Percentiles rank a stretch among this genome's conserved stretches.
phyloP scores from a whole-genome alignment of 2,797 vertebrate species.

The Ceryle rudis region DNA sequence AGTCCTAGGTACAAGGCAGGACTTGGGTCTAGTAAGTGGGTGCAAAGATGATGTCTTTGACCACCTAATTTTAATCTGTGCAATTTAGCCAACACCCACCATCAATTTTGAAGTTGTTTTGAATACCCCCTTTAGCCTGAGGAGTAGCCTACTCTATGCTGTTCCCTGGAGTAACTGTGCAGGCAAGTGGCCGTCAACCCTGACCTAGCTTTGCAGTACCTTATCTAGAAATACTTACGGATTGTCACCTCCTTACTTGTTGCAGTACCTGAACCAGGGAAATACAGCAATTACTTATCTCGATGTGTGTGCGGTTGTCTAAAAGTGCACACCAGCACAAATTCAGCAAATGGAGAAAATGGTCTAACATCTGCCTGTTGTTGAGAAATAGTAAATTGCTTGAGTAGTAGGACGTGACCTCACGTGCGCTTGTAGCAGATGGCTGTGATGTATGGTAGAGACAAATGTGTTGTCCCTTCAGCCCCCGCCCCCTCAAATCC shows the following conservation, averaged over 20 bases:
- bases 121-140: neutral
- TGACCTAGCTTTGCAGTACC: neutral
- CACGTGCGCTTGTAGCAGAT: neutral
- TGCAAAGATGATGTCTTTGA: neutral
- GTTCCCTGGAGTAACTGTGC: neutral
- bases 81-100: neutral
- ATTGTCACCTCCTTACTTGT: neutral
- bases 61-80: neutral
- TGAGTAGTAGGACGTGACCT: neutral
- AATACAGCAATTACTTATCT: accelerated
- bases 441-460: neutral
- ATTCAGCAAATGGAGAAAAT: neutral
- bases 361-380: neutral
- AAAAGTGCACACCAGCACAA: neutral
- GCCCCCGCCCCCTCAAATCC: neutral
- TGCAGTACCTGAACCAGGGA: neutral
- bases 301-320: neutral
- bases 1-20: neutral
- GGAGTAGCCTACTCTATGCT: neutral
- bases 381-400: neutral
- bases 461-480: neutral
- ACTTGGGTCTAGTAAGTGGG: neutral
- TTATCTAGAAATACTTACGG: neutral
- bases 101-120: neutral
- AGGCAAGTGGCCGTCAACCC: neutral